Evolutionary conservation across 92 coral and sea anemone species (phyloP).

Genomic region (Zoanthus gigantus): DNA sequence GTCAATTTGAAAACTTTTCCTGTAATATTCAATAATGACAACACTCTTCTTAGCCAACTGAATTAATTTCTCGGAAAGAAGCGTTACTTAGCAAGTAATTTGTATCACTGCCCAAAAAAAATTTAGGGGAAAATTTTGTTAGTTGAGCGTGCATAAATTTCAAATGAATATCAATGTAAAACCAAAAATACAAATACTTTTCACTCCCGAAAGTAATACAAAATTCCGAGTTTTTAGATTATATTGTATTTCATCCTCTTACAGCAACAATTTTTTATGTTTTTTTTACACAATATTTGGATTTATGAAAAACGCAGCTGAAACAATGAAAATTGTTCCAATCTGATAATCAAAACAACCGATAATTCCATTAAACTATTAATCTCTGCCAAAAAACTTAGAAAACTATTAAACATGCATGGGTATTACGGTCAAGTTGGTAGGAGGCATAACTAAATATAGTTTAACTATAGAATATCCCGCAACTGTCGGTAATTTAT

Average conservation of each 20-base stretch:
- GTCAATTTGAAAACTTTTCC: not conserved
- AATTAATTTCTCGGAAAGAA: not conserved
- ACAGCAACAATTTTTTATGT: not conserved
- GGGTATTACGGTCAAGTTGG: no score
- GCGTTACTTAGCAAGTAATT: no score
- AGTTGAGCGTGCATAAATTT: not conserved
- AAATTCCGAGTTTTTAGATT: not conserved
- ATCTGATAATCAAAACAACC: no score
- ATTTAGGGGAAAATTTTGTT: not conserved
- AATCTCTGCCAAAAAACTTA: no score
- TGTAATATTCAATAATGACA: not conserved
- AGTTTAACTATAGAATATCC: no score
- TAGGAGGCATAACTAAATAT: no score
- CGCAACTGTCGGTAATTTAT: no score
- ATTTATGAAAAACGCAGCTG: no score
- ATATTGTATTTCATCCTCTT: not conserved
- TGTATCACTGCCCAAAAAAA: not conserved
- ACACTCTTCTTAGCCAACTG: not conserved
- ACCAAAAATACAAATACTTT: not conserved
- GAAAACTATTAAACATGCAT: no score
- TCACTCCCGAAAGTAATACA: no score
- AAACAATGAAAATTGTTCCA: no score
- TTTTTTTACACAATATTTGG: not conserved
- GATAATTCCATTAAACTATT: no score
- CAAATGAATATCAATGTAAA: not conserved